A percentile compares a stretch with the other conserved stretches of the same genome.
Conservation (phyloP, 2,113 vertebrate genomes). For the Axis porcinus region DNA sequence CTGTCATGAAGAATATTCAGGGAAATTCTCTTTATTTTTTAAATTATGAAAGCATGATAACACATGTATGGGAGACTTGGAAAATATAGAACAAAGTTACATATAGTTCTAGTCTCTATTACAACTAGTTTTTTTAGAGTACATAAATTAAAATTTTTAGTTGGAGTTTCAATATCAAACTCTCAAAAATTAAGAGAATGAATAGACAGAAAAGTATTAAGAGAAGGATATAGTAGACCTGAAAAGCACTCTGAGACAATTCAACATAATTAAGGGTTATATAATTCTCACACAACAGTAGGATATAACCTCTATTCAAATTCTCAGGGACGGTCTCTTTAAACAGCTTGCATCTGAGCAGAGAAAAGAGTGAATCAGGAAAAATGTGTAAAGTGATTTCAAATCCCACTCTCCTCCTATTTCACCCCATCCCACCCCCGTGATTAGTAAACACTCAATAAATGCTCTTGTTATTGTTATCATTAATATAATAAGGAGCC, state of each 20-base stretch:
- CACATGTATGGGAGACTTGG: neutral
- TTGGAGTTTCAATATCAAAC: neutral
- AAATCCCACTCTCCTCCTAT: neutral
- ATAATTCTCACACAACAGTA: neutral
- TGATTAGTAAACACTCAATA: neutral
- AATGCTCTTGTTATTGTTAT: fast-evolving
- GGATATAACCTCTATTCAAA: neutral
- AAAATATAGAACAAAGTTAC: neutral
- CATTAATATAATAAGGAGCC: neutral
- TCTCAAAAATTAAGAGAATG: neutral
- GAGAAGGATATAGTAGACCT: neutral
- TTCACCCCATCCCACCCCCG: neutral
- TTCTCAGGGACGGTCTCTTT: neutral
- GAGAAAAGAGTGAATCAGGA: too few species aligned
- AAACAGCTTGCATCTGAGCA: neutral
- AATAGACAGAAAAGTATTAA: neutral
- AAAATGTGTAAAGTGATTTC: fast-evolving
- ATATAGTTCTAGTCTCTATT: neutral
- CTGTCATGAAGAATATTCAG: neutral
- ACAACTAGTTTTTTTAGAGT: neutral
- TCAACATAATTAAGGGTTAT: neutral
- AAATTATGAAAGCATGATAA: neutral
- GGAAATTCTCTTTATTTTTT: neutral
- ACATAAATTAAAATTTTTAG: neutral
- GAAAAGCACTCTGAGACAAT: neutral